Conservation (phyloP, 2,113 vertebrate species). For the Columbina picui region DNA sequence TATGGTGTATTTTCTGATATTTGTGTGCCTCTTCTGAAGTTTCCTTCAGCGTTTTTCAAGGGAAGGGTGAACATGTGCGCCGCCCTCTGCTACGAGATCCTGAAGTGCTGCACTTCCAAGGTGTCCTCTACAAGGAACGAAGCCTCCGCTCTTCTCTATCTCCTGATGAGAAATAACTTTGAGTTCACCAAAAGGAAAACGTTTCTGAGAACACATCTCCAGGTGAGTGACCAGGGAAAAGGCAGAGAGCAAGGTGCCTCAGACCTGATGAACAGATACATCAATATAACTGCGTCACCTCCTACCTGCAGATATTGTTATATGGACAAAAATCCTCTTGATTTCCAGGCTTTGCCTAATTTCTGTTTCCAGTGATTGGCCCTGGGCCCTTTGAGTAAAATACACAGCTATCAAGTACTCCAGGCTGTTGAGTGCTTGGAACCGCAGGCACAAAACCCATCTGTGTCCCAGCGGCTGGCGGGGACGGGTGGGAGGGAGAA, state of each 20-base stretch:
- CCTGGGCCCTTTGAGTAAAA: neutral
- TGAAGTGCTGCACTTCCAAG: constrained; percentile 96
- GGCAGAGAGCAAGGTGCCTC: neutral
- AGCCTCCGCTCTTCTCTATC: constrained; percentile 92
- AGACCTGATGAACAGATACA: neutral
- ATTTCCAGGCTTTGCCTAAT: neutral
- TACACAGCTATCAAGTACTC: neutral
- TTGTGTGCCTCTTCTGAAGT: constrained; percentile 75
- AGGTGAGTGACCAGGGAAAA: constrained; percentile 79
- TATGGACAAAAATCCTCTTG: neutral
- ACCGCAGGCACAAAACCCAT: neutral
- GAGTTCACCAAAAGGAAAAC: constrained; percentile 95
- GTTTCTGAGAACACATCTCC: constrained; percentile 93
- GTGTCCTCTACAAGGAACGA: constrained; percentile 87
- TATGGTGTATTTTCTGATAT: neutral
- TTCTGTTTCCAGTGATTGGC: neutral
- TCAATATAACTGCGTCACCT: neutral
- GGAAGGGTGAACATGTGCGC: constrained; percentile 94
- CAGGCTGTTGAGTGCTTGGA: neutral
- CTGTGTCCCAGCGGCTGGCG: neutral
- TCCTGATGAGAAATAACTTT: constrained; percentile 97
- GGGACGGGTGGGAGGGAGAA: neutral
- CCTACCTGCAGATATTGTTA: neutral
- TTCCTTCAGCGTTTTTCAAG: constrained; percentile 92
- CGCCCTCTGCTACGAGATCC: constrained; percentile 93